Evolutionary conservation across 2,113 vertebrate species (phyloP), one percentile per base, ranked within the genome.

Genomic region (Platysternon megacephalum): DNA sequence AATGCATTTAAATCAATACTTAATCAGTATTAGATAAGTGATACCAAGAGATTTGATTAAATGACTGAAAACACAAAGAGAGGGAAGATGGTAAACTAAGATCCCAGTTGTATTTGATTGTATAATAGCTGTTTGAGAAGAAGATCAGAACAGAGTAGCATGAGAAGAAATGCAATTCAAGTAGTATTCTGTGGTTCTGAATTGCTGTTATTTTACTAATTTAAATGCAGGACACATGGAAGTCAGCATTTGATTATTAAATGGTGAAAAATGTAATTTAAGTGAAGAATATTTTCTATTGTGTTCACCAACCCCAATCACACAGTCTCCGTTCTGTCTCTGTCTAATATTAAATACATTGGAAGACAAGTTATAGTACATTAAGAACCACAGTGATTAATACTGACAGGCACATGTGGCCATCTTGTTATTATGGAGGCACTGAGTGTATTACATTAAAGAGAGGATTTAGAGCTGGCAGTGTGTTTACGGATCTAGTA

Each of bases 271-370:
- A 86, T n/a, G 10, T 24, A 53, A 79, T 79, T 88, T 93, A 94
- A 86, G 84, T 84, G 2, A 65, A 79, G 61, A 89, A 5, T 11
- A 29, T 89, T 85, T 32, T 26, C 8, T 48, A 95, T 93, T 61
- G 11, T 88, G 24, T 11, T 87, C 78, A 83, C 49, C 82, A 79
- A 91, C 19, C 68, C 21, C 29, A 61, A 5, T 85, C 0, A 0
- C 72, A 48, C 22, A 90, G 32, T 87, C 93, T 46, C 55, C 65
- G 19, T 86, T 79, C 58, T 85, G 28, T n/a, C 93, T 93, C 56
- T 91, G 84, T 82, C 76, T 92, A 93, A 89, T 72, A 79, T 61
- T 92, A 86, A 94, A 96, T 58, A 6, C 29, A 11, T 93, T 87
- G 92, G 61, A 95, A 92, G 72, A 88, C 35, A 49, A 46, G 49